Conservation (phyloP, 2,113 vertebrate species). For the Acanthisitta chloris region DNA sequence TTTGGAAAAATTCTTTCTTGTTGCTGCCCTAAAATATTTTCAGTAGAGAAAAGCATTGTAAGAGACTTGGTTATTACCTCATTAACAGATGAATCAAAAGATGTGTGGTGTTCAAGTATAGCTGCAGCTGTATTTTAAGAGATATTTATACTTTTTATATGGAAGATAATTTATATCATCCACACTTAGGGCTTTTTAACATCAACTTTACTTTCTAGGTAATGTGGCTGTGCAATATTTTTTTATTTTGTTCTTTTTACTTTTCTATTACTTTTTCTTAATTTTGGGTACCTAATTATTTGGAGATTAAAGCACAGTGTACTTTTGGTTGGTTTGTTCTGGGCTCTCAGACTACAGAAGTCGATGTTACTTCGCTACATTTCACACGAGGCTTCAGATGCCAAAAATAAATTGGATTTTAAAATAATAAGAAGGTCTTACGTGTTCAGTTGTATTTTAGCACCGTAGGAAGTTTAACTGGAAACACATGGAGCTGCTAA, state of each 20-base stretch:
- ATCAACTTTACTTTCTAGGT: conserved; percentile 81
- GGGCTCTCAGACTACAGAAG: conserved; percentile 51
- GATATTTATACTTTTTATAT: conserved; percentile 86
- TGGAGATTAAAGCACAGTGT: conserved; percentile 70
- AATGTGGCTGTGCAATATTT: conserved; percentile 86
- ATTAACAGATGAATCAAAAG: conserved; percentile 81
- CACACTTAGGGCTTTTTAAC: conserved; percentile 77
- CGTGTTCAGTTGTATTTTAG: conserved; percentile 66
- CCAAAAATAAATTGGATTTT: conserved; percentile 67
- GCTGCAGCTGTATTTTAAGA: conserved; percentile 82
- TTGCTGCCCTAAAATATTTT: conserved; percentile 97
- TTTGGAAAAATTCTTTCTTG: conserved; percentile 99
- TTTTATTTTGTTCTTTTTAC: conserved; percentile 83
- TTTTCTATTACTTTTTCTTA: conserved; percentile 89
- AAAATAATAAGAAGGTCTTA: conserved; percentile 60
- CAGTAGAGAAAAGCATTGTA: conserved; percentile 80
- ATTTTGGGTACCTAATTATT: conserved; percentile 76
- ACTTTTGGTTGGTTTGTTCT: conserved; percentile 56
- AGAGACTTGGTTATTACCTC: conserved; percentile 88
- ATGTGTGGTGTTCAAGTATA: conserved; percentile 79
- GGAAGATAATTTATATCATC: conserved; percentile 85
- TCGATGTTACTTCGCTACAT: conserved; percentile 41
- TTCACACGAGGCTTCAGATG: conserved; percentile 62
- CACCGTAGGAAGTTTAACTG: conserved; percentile 77
- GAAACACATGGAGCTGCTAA: conserved; percentile 88